Evolutionary conservation across 2,888 invertebrate genomes (phyloP).

Genomic region (Mimumesa dahlbomi): DNA sequence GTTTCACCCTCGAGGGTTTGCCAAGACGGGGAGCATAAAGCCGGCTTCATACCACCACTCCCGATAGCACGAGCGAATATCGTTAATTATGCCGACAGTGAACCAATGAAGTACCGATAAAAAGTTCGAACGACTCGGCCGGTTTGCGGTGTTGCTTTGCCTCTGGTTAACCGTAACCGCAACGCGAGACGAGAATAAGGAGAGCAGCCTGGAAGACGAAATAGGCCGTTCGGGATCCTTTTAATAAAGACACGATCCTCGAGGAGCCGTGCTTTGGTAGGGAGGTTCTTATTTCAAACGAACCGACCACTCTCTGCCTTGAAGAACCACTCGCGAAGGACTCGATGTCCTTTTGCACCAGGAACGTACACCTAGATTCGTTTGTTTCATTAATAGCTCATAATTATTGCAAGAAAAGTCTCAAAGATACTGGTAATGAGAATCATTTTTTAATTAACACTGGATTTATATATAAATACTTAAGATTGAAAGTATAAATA

Average conservation of each 20-base stretch:
- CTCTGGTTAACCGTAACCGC: slow-evolving; percentile 39
- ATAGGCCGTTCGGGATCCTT: slow-evolving; percentile 48
- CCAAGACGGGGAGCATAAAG: slow-evolving; percentile 37
- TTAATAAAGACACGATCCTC: slow-evolving; percentile 56
- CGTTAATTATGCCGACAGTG: slow-evolving; percentile 63
- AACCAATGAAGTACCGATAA: slow-evolving; percentile 65
- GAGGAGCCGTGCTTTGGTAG: slow-evolving; percentile 29
- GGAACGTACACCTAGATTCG: slow-evolving; percentile 38
- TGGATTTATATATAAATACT: too few relatives aligned
- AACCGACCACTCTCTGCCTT: slow-evolving; percentile 48
- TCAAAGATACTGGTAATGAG: too few relatives aligned
- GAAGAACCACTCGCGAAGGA: slow-evolving; percentile 41
- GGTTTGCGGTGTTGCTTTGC: slow-evolving; percentile 36
- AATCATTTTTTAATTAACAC: too few relatives aligned
- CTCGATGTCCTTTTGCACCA: slow-evolving; percentile 33
- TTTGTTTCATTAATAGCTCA: too few relatives aligned
- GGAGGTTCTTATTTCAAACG: slow-evolving; percentile 47
- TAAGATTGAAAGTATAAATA: too few relatives aligned
- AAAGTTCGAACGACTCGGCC: slow-evolving; percentile 57
- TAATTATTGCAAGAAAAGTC: too few relatives aligned
- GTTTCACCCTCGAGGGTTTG: slow-evolving; percentile 43
- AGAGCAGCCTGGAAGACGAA: slow-evolving; percentile 36
- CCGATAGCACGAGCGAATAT: slow-evolving; percentile 51
- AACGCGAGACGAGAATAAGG: slow-evolving; percentile 22
- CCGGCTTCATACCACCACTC: slow-evolving; percentile 24